phyloP scores from a whole-genome alignment of 2,888 invertebrate genomes.

The Caenorhabditis afra region DNA sequence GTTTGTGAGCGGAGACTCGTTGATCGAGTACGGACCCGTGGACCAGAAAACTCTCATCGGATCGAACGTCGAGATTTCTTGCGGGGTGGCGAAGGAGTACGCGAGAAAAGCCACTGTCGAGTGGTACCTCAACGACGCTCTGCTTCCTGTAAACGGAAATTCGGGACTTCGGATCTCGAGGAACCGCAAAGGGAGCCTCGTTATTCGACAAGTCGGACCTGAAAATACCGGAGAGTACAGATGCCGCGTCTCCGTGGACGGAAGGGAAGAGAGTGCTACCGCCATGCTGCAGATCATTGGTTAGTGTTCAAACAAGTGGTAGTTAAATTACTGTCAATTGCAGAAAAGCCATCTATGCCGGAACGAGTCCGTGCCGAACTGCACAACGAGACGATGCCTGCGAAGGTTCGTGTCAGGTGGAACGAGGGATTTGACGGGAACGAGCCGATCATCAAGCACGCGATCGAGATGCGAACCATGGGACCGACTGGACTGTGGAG shows the following conservation, averaged over 20 bases:
- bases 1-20: slow-evolving; percentile 87
- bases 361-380: slow-evolving; percentile 89
- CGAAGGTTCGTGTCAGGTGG: slow-evolving; percentile 83
- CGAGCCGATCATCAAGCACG: slow-evolving; percentile 89
- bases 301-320: slow-evolving; percentile 60
- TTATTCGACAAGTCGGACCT: slow-evolving; percentile 83
- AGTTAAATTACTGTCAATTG: slow-evolving; percentile 36
- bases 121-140: slow-evolving; percentile 71
- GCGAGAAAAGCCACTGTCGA: slow-evolving; percentile 59
- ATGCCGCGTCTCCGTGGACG: slow-evolving; percentile 89
- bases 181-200: slow-evolving; percentile 65
- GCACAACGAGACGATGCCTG: slow-evolving; percentile 86
- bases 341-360: slow-evolving; percentile 94
- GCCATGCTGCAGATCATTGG: slow-evolving; percentile 87
- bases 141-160: slow-evolving; percentile 61
- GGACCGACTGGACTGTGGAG: slow-evolving; percentile 82
- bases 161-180: slow-evolving; percentile 61
- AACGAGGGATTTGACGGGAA: slow-evolving; percentile 95
- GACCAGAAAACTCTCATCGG: slow-evolving; percentile 89
- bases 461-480: slow-evolving; percentile 91
- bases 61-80: slow-evolving; percentile 92
- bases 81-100: slow-evolving; percentile 93
- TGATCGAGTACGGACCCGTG: slow-evolving; percentile 86
- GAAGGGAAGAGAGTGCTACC: slow-evolving; percentile 90
- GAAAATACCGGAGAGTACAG: slow-evolving; percentile 90